Base-by-base conservation (phyloP, 92 coral and sea anemone species). In the Pocillopora grandis region DNA sequence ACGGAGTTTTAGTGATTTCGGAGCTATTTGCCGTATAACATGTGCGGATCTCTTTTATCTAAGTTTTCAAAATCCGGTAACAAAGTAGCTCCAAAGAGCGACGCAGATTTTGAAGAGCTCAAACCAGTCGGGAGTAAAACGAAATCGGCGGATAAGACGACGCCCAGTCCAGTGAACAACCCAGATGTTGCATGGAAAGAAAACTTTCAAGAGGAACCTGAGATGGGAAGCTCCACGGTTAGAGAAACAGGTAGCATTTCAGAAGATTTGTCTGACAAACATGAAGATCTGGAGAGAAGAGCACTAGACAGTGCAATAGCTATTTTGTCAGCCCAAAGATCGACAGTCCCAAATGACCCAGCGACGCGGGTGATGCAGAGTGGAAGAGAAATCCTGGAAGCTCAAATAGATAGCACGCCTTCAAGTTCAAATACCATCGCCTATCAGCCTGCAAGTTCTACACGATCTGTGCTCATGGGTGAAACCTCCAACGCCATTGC, bases 1-100 rank as follows among this genome's bases (percentile, higher is more conserved):
- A 70, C 14, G 16, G 19, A 70, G 12, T 15, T n/a, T 16, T 27
- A 31, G 35, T 17, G n/a, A 14, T 82, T 82, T 67, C 58, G 8
- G 16, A 3, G 14, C 11, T 33, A 19, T 65, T 13, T 10, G 10
- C 59, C 59, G 23, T 23, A 19, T 56, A 52, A 62, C 23, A 83
- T 83, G 86, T 74, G 86, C n/a, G 86, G 86, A 1, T 83, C 86
- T 48, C 73, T 83, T 10, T 49, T 83, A 36, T 83, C 86, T 4
- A 83, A 83, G 48, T 63, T 83, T 48, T 17, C 8, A 1, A 56
- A 18, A 31, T 14, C 19, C 17, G 65, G 52, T 7, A 83, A 83
- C 52, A 58, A 13, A 1, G 73, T 74, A 5, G 63, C 35, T 1
- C 80, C 74, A 9, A 49, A 10, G 65, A 56, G 7, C 21, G 58